A percentile compares a stretch with the other conserved stretches of the same genome.
Evolutionary conservation across 2,797 vertebrate species (phyloP).

Genomic region (Cryptoblepharus egeriae): DNA sequence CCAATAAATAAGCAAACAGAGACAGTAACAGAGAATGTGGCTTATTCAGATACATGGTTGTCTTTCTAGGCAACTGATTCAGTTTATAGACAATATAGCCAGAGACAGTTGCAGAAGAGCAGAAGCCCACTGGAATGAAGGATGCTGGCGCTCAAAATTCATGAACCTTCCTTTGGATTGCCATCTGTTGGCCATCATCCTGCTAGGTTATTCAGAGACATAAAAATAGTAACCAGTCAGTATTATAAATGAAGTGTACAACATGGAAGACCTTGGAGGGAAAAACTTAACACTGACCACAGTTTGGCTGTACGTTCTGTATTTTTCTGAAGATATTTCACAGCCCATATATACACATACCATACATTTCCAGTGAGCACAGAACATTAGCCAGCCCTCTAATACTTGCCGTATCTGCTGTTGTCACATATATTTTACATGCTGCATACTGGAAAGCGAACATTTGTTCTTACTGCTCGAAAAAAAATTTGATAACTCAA

Average conservation of each 20-base stretch:
- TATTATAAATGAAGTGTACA: constrained; percentile 36
- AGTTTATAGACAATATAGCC: constrained; percentile 54
- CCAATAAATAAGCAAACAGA: constrained; percentile 69
- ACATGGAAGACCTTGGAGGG: neutral
- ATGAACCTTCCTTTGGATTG: neutral
- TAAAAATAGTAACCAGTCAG: constrained; percentile 36
- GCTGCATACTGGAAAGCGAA: neutral
- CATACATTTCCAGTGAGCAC: constrained; percentile 18
- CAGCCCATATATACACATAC: constrained; percentile 16
- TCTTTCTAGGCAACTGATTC: constrained; percentile 72
- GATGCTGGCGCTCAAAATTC: constrained; percentile 31
- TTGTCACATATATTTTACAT: constrained; percentile 29
- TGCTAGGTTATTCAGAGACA: constrained; percentile 43
- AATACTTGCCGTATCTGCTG: constrained; percentile 33
- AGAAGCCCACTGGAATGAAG: constrained; percentile 33
- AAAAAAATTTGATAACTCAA: constrained; percentile 40
- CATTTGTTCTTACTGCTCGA: constrained; percentile 38
- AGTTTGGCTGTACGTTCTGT: constrained; percentile 44
- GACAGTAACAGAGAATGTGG: constrained; percentile 62
- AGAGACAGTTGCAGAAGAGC: constrained; percentile 61
- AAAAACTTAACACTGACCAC: neutral
- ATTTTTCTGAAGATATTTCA: constrained; percentile 27
- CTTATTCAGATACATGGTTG: constrained; percentile 68
- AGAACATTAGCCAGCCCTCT: constrained; percentile 44
- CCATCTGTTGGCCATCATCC: constrained; percentile 36